Conservation (phyloP, 2,888 invertebrate genomes). For the Tetragonisca angustula region DNA sequence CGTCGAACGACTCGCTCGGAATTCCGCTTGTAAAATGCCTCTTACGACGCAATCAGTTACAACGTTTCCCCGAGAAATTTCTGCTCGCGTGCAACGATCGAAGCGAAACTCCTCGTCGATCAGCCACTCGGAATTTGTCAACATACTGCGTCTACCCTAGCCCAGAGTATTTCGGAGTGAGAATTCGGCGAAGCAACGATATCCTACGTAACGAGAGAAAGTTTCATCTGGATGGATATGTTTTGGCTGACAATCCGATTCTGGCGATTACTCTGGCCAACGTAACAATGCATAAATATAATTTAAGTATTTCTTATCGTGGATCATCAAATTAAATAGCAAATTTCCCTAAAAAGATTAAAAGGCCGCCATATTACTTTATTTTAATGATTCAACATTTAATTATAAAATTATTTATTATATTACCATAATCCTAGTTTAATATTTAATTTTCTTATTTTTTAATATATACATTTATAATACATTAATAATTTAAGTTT, state of each 20-base stretch:
- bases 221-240: background rate
- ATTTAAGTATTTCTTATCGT: too few species aligned
- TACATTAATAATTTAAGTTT: too few species aligned
- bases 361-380: too few species aligned
- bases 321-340: too few species aligned
- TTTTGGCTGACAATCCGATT: slow-evolving; percentile 9
- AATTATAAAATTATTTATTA: too few species aligned
- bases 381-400: too few species aligned
- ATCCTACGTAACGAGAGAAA: background rate
- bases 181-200: background rate
- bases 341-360: too few species aligned
- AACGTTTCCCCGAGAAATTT: background rate
- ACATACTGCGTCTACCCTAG: background rate
- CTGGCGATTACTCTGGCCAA: background rate
- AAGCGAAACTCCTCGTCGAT: background rate
- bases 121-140: background rate
- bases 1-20: background rate
- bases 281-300: too few species aligned
- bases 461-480: too few species aligned
- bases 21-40: background rate
- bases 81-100: background rate
- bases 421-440: too few species aligned
- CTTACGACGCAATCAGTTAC: background rate
- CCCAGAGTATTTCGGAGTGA: too few species aligned
- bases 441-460: too few species aligned